Conservation (phyloP, 2,113 vertebrate species). For the Gymnorhina tibicen region DNA sequence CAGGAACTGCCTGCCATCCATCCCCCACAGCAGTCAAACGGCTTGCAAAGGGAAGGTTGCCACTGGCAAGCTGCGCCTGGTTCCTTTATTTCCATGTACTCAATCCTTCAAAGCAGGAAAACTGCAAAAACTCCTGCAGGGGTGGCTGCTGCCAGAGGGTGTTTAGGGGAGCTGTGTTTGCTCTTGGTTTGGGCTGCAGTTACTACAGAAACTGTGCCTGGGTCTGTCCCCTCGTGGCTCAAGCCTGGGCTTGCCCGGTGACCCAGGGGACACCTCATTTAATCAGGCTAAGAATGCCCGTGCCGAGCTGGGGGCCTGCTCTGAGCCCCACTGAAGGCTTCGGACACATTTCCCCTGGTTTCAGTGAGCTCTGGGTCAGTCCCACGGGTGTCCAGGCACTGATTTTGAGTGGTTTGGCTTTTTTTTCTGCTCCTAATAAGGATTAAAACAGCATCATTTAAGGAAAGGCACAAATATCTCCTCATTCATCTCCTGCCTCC, state of each 20-base stretch:
- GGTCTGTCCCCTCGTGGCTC: constrained; percentile 47
- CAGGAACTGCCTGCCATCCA: not conserved
- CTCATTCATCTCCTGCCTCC: not conserved
- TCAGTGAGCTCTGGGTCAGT: not conserved
- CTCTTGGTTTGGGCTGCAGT: constrained; percentile 66
- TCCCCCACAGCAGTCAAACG: not conserved
- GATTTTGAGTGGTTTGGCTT: rapidly evolving
- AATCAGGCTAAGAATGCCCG: constrained; percentile 74
- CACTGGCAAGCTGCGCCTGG: not conserved
- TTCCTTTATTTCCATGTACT: not conserved
- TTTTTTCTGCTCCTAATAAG: not conserved
- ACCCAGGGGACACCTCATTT: constrained; percentile 65
- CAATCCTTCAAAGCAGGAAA: not conserved
- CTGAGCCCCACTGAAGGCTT: not conserved
- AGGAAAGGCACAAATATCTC: not conserved
- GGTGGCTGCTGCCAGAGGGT: not conserved
- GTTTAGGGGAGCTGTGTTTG: constrained; percentile 11
- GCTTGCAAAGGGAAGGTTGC: not conserved
- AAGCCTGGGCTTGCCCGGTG: constrained; percentile 79
- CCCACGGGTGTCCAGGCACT: not conserved
- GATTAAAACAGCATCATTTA: not conserved
- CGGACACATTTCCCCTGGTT: not conserved
- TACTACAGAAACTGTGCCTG: constrained; percentile 78
- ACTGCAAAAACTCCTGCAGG: not conserved
- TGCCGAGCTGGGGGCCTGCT: constrained; percentile 13